phyloP scores from a whole-genome alignment of 2,888 invertebrate genomes.

The Eilema griseolum region DNA sequence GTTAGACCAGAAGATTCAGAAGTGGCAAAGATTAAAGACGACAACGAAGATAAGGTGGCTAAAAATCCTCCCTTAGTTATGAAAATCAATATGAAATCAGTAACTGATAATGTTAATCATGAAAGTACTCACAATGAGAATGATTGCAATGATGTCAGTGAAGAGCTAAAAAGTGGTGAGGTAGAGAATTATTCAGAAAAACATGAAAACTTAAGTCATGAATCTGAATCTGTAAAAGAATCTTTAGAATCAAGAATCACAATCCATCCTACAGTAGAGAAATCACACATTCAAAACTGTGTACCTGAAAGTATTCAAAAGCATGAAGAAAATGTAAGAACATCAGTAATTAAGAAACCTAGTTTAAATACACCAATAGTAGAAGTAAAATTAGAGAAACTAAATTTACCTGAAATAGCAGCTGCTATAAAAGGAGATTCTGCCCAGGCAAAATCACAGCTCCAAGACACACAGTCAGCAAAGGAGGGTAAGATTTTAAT shows the following conservation, averaged over 20 bases:
- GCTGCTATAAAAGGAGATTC: slow-evolving; percentile 25
- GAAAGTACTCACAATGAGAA: slow-evolving; percentile 59
- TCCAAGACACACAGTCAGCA: slow-evolving; percentile 28
- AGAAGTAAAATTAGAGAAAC: slow-evolving; percentile 30
- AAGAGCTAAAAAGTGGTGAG: slow-evolving; percentile 63
- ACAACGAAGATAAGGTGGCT: slow-evolving; percentile 59
- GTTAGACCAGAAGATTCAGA: slow-evolving; percentile 76
- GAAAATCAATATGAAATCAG: slow-evolving; percentile 81
- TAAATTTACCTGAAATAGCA: slow-evolving; percentile 18
- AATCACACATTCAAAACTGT: slow-evolving; percentile 52
- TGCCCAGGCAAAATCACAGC: slow-evolving; percentile 22
- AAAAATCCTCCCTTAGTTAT: slow-evolving; percentile 80
- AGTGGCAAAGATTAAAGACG: slow-evolving; percentile 57
- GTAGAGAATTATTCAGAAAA: slow-evolving; percentile 36
- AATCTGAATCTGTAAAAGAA: slow-evolving; percentile 25
- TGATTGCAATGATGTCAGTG: slow-evolving; percentile 65
- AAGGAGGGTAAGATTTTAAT: slow-evolving; percentile 30
- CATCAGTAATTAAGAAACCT: slow-evolving; percentile 22
- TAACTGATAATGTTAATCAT: slow-evolving; percentile 64
- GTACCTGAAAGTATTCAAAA: slow-evolving; percentile 40
- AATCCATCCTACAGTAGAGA: slow-evolving; percentile 27
- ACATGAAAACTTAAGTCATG: slow-evolving; percentile 29
- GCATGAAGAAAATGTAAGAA: slow-evolving; percentile 31
- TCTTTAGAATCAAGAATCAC: slow-evolving; percentile 24
- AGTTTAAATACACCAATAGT: slow-evolving; percentile 15